Conservation (phyloP, 2,113 vertebrate species). For the Azemiops feae region DNA sequence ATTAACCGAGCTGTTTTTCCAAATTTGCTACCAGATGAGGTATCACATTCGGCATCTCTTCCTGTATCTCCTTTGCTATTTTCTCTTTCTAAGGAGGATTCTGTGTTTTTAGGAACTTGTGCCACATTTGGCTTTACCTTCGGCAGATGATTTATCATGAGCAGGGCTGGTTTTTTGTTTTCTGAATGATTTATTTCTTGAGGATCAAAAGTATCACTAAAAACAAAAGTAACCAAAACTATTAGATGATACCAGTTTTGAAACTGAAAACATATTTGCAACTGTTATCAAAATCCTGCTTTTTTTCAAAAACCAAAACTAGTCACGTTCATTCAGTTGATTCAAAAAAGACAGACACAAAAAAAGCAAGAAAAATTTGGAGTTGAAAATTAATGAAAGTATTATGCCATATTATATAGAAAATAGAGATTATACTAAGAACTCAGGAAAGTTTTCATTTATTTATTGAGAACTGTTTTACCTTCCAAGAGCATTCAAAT, state of each 20-base stretch:
- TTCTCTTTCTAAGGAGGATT: slow-evolving; percentile 12
- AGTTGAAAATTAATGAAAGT: not conserved
- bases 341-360: not conserved
- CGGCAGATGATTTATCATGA: not conserved
- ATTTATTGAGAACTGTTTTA: slow-evolving; percentile 33
- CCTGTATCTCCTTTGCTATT: not conserved
- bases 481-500: slow-evolving; percentile 50
- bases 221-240: slow-evolving; percentile 15
- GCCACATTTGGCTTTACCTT: slow-evolving; percentile 22
- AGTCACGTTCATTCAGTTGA: not conserved
- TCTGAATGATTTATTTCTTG: slow-evolving; percentile 29
- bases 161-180: not conserved
- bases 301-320: not conserved
- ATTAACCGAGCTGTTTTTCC: not conserved
- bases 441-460: not conserved
- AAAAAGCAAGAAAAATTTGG: fast-evolving
- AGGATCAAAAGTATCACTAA: slow-evolving; percentile 7
- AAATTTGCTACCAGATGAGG: not conserved
- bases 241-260: slow-evolving; percentile 6
- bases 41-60: not conserved
- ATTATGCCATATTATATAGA: not conserved
- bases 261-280: not conserved
- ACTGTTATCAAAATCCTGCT: not conserved
- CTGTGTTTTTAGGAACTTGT: slow-evolving; percentile 25
- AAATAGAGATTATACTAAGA: not conserved